Evolutionary conservation across 2,797 vertebrate species (phyloP).

Genomic region (Microctenopoma steveboyesi): DNA sequence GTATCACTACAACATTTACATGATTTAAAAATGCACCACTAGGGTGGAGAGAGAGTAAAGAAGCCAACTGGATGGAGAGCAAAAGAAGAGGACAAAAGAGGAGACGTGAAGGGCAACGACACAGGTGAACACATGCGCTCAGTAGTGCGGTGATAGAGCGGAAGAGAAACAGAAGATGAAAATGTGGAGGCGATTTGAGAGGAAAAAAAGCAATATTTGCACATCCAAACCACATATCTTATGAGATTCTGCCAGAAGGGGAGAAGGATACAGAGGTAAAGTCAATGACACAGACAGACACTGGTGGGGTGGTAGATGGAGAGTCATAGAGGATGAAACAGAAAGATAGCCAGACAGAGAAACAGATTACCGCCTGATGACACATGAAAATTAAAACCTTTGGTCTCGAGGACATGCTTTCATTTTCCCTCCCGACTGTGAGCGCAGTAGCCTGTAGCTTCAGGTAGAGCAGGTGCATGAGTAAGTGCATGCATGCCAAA

Average conservation of each 20-base stretch:
- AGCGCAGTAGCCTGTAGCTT: slow-evolving; percentile 37
- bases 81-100: slow-evolving; percentile 23
- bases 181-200: slow-evolving; percentile 56
- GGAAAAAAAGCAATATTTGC: slow-evolving; percentile 46
- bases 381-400: slow-evolving; percentile 74
- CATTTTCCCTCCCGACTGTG: slow-evolving; percentile 55
- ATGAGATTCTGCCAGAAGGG: slow-evolving; percentile 47
- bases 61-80: not conserved
- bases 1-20: slow-evolving; percentile 17
- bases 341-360: slow-evolving; percentile 30
- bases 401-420: slow-evolving; percentile 69
- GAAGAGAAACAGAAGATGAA: slow-evolving; percentile 42
- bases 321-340: slow-evolving; percentile 16
- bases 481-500: slow-evolving; percentile 17
- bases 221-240: slow-evolving; percentile 51
- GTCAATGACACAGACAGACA: slow-evolving; percentile 40
- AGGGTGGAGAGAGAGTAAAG: not conserved
- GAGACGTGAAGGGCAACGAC: slow-evolving; percentile 19
- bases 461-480: slow-evolving; percentile 52
- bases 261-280: slow-evolving; percentile 30
- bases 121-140: slow-evolving; percentile 20
- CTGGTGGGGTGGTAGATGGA: slow-evolving; percentile 21
- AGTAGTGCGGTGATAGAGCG: slow-evolving; percentile 32
- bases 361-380: slow-evolving; percentile 61
- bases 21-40: slow-evolving; percentile 31